A percentile compares a stretch with the other conserved stretches of the same genome.
Conservation (phyloP, 2,888 invertebrate species). For the Agrilus mali region DNA sequence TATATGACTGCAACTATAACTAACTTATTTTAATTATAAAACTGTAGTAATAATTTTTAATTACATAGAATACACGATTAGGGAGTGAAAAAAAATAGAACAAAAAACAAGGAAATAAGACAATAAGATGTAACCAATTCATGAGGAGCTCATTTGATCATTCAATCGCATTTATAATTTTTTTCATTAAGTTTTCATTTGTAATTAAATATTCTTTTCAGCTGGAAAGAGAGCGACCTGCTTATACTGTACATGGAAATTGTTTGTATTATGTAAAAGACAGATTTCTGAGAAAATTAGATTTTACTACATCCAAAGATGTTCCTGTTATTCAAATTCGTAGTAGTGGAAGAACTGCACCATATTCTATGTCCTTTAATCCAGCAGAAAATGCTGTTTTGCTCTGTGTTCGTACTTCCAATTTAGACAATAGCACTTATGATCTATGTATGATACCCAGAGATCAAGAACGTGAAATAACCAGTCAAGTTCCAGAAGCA, state of each 20-base stretch:
- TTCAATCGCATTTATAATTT: too few species aligned
- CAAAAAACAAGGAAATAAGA: too few species aligned
- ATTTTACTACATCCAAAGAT: slow-evolving; percentile 89
- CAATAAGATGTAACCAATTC: too few species aligned
- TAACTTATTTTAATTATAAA: too few species aligned
- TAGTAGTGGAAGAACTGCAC: slow-evolving; percentile 61
- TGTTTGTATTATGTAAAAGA: slow-evolving; percentile 94
- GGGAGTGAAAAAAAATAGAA: too few species aligned
- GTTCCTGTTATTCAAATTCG: slow-evolving; percentile 85
- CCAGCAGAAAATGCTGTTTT: slow-evolving; percentile 94
- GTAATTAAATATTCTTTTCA: too few species aligned
- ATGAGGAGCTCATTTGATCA: too few species aligned
- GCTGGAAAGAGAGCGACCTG: slow-evolving; percentile 90
- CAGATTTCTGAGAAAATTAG: slow-evolving; percentile 76
- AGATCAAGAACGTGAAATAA: slow-evolving; percentile 38
- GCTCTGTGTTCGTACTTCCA: slow-evolving; percentile 68
- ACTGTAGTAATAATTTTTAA: too few species aligned
- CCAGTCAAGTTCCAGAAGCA: slow-evolving; percentile 34
- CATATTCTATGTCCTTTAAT: slow-evolving; percentile 89
- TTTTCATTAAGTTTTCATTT: too few species aligned
- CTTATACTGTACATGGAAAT: slow-evolving; percentile 88
- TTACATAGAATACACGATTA: too few species aligned
- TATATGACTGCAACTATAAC: too few species aligned
- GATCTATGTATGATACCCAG: slow-evolving; percentile 86
- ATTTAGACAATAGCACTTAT: slow-evolving; percentile 82